Conservation (phyloP, 1,140 invertebrate genomes). For the Musca vetustissima region DNA sequence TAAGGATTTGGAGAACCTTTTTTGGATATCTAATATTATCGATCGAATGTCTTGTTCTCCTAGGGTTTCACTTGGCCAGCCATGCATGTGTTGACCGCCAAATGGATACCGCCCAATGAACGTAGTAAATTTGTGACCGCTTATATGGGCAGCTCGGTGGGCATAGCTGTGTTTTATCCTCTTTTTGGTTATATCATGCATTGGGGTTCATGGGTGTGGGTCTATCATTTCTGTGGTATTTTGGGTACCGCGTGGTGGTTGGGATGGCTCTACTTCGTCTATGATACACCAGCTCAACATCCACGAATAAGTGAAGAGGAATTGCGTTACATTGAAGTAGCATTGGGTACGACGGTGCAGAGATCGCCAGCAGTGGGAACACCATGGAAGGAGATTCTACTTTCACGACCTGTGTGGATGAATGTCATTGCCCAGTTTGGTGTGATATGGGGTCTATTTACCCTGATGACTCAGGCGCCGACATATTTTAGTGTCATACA, state of each 20-base stretch:
- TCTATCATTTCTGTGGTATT: slow-evolving; percentile 72
- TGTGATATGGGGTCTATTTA: slow-evolving; percentile 83
- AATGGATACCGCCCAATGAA: slow-evolving; percentile 82
- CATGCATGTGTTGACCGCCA: slow-evolving; percentile 73
- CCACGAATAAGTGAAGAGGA: slow-evolving; percentile 73
- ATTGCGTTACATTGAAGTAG: slow-evolving; percentile 62
- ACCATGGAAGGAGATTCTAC: slow-evolving; percentile 75
- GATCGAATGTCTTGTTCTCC: slow-evolving; percentile 26
- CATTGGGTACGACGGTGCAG: slow-evolving; percentile 58
- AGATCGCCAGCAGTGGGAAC: slow-evolving; percentile 55
- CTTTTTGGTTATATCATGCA: slow-evolving; percentile 69
- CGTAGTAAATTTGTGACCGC: slow-evolving; percentile 73
- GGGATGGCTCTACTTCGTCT: slow-evolving; percentile 66
- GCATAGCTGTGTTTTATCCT: slow-evolving; percentile 70
- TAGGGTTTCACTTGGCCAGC: slow-evolving; percentile 82
- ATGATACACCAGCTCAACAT: slow-evolving; percentile 71
- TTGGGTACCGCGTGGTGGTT: slow-evolving; percentile 69
- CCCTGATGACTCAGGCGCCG: slow-evolving; percentile 80
- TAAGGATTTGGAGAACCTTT: slow-evolving; percentile 57
- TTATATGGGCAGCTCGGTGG: slow-evolving; percentile 69
- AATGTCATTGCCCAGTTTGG: slow-evolving; percentile 76
- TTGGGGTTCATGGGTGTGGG: slow-evolving; percentile 70
- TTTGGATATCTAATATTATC: not conserved
- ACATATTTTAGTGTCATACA: slow-evolving; percentile 84
- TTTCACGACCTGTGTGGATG: slow-evolving; percentile 76